Evolutionary conservation across 2,888 invertebrate species (phyloP), one percentile per base, ranked within the genome.

Genomic region (Scrobipalpa costella): DNA sequence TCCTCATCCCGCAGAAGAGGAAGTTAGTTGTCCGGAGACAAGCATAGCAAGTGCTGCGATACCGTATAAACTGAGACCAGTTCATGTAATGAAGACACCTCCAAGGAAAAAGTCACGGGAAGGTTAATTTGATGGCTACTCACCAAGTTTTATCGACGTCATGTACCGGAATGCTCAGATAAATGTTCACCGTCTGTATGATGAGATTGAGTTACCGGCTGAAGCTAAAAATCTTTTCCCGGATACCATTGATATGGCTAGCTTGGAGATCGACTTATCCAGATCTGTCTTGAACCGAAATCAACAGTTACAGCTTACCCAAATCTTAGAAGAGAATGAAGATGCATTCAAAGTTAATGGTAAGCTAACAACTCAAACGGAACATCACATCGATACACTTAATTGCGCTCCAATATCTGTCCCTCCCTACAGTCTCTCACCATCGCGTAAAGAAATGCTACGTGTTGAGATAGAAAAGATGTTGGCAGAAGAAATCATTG

Each of bases 371-470:
- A 57, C 7, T 0, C 7, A 33, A 9, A 47, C 49, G 0, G 64
- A 68, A 55, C 68, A 68, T 36, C 0, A 1, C 1, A 68, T 67
- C 0, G 57, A 67, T 8, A 69, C 68, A 5, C 44, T 34, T 6
- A 44, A 34, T 17, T 58, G 52, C 19, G 13, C 13, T 7, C 79
- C 81, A 5, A 74, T 81, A 61, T 66, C 79, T 0, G 69, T 72
- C 5, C 75, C 78, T 2, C 79, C 80, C 3, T 82, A 80, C 65
- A 64, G 78, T 19, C 60, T 82, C 33, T 74, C 77, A 7, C 73
- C 77, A 15, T 60, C 66, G 0, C 71, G 71, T 19, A 68, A 62
- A 33, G 64, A 67, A 49, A 62, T 68, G 5, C 63, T 81, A 8
- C 65, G 68, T 19, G 61, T 62, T 38, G 74, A 81, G 64, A 65